phyloP scores from a whole-genome alignment of 2,888 invertebrate species.

The Melanotus villosus region DNA sequence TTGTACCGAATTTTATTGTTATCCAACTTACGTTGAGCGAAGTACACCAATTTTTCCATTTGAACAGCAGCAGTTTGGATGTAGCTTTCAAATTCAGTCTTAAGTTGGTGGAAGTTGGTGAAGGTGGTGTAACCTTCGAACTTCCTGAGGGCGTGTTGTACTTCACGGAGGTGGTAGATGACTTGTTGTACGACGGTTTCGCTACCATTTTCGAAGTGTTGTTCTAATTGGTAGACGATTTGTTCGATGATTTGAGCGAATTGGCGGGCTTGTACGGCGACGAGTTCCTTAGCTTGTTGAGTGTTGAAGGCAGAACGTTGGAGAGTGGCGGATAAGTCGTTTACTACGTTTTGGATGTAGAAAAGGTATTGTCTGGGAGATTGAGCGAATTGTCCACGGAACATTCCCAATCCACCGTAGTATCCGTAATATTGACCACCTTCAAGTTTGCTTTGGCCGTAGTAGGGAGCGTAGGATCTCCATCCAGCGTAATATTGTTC shows the following conservation, averaged over 20 bases:
- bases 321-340: background rate
- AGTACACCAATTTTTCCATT: conserved; percentile 16
- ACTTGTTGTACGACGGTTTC: conserved; percentile 9
- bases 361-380: background rate
- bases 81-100: conserved; percentile 2
- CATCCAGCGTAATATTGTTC: too few relatives aligned
- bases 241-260: conserved; percentile 29
- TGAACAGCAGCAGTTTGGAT: conserved; percentile 10
- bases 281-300: background rate
- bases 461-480: too few relatives aligned
- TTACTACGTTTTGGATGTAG: background rate
- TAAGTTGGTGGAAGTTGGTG: conserved; percentile 7
- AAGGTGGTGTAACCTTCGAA: conserved; percentile 13
- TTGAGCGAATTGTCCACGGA: background rate
- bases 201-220: background rate
- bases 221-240: conserved; percentile 16
- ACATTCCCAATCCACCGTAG: background rate
- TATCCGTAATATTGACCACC: background rate
- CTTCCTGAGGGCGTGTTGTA: conserved; percentile 8
- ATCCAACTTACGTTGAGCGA: background rate
- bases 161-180: background rate
- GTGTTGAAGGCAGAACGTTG: background rate
- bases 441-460: too few relatives aligned
- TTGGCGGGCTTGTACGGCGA: conserved; percentile 33
- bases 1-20: background rate